These are phyloP conservation scores for Piliocolobus tephrosceles DNA, from an alignment of 2,113 vertebrate genomes.

Conservation along the genomic window DNA sequence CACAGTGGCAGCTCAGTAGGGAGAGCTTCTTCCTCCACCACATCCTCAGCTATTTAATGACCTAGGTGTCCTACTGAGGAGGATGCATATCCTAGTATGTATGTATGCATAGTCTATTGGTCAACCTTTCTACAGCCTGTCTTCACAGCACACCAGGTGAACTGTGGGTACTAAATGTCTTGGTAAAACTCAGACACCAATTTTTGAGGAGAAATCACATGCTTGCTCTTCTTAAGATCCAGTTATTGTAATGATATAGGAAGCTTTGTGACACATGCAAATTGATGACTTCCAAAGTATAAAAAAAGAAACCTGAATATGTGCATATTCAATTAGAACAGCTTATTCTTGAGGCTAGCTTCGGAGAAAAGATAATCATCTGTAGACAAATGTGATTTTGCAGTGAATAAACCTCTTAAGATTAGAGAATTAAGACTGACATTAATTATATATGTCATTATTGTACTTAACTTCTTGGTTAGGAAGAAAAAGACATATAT, in stretches of 20 bases:
- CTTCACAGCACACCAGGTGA: not conserved
- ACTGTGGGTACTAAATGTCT: not conserved
- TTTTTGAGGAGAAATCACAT: not conserved
- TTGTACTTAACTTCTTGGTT: slow-evolving; percentile 66
- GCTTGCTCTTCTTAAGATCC: not conserved
- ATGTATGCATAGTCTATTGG: fast-evolving
- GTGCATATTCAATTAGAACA: slow-evolving; percentile 80
- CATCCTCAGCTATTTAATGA: not conserved
- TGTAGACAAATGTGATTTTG: slow-evolving; percentile 79
- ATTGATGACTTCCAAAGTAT: slow-evolving; percentile 69
- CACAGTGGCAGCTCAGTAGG: not conserved
- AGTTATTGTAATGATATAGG: not conserved
- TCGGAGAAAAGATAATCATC: slow-evolving; percentile 81
- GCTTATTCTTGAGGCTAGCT: slow-evolving; percentile 77
- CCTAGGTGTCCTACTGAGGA: not conserved
- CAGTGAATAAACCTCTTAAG: slow-evolving; percentile 76
- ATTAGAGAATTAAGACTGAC: slow-evolving; percentile 80
- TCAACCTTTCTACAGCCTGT: not conserved
- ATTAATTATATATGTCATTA: slow-evolving; percentile 81
- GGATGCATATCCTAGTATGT: fast-evolving
- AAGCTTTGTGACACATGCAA: slow-evolving; percentile 61
- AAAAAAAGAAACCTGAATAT: slow-evolving; percentile 75
- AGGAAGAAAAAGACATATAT: slow-evolving; percentile 65
- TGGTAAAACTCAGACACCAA: not conserved
- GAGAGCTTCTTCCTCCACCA: fast-evolving